Conservation (phyloP, 2,888 invertebrate species). For the Allophyes oxyacanthae region DNA sequence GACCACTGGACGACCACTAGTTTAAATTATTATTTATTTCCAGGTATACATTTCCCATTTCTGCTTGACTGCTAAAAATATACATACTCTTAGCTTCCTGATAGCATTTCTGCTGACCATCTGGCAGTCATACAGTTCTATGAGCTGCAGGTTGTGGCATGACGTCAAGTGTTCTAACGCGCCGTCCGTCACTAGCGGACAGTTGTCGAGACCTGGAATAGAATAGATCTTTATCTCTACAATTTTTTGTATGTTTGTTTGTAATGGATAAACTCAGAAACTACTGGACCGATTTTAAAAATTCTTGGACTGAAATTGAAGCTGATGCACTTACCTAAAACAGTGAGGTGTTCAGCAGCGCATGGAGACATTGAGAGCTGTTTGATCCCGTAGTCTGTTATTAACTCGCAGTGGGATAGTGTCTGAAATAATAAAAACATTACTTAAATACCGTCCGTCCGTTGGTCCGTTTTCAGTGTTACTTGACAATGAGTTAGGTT, state of each 20-base stretch:
- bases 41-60: too few relatives aligned
- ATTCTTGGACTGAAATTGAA: too few relatives aligned
- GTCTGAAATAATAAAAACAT: slow-evolving; percentile 90
- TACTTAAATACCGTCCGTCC: too few relatives aligned
- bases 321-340: slow-evolving; percentile 90
- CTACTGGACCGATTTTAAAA: too few relatives aligned
- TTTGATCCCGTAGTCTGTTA: slow-evolving; percentile 99
- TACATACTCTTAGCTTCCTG: slow-evolving; percentile 96
- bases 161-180: slow-evolving; percentile 98
- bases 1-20: too few relatives aligned
- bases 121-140: slow-evolving; percentile 99
- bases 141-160: slow-evolving; percentile 98
- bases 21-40: too few relatives aligned
- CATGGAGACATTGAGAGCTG: slow-evolving; percentile 97
- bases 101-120: slow-evolving; percentile 99
- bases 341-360: slow-evolving; percentile 97
- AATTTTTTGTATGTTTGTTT: too few relatives aligned
- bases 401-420: slow-evolving; percentile 99
- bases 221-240: not conserved
- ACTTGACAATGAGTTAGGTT: too few relatives aligned
- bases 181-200: slow-evolving; percentile 98
- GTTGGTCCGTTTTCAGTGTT: too few relatives aligned
- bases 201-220: slow-evolving; percentile 96
- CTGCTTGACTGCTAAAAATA: too few relatives aligned
- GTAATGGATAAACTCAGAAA: too few relatives aligned